Evolutionary conservation across 1,140 invertebrate genomes (phyloP), one percentile per base, ranked within the genome.

Genomic region (Sarcophaga peregrina): DNA sequence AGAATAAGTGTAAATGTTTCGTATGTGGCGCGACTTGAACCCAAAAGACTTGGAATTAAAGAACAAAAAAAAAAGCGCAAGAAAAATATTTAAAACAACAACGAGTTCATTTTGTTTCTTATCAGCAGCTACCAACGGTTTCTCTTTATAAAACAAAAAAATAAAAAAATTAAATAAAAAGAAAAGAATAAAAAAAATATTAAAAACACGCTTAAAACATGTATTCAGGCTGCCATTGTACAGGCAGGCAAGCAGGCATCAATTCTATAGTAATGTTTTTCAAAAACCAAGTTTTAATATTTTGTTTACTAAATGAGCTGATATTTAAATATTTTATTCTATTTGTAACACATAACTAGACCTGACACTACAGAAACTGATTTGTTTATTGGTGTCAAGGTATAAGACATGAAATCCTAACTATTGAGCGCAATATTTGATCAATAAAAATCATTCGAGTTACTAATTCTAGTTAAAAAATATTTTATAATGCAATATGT

Each of bases 61-160:
- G 20, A 68, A 68, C 20, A 20, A 68, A 68, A 20, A 20, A 68
- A 25, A 68, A 68, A 37, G 25, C 25, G 4, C 1, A 4, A 68
- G 5, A 20, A 68, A 52, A 52, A 52, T 52, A 52, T n/a, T 47
- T n/a, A 50, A 75, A 50, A 78, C 75, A 78, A 78, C 75, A 78
- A 52, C 75, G 75, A 78, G 75, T 78, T 78, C 48, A 78, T 78
- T 78, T 78, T 78, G 75, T 78, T 78, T 50, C 75, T 78, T 78
- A 78, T 78, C 75, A 78, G 75, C 13, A 52, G 62, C n/a, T 20
- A 68, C 62, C 62, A 20, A 20, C n/a, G 62, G n/a, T 68, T 9
- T 20, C 17, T 68, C 62, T 68, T 37, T 37, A 20, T 68, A 68
- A n/a, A 68, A 68, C 10, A n/a, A 68, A 68, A 68, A 25, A 20